Evolutionary conservation across 2,888 invertebrate genomes (phyloP), one percentile per base, ranked within the genome.

Genomic region (Tetranychus truncatus): DNA sequence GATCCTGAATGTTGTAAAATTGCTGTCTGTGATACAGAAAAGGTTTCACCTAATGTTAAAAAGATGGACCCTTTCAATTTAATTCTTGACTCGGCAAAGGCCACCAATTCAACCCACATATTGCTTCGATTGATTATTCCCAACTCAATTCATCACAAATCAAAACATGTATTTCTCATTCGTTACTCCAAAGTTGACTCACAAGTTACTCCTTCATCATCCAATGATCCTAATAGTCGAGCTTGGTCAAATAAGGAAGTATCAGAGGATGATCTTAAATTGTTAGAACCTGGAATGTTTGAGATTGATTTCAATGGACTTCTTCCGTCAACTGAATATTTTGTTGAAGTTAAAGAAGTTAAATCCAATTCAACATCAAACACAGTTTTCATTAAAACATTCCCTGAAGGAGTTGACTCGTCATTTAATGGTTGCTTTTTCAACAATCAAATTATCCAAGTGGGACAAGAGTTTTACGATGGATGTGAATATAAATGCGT

Each of bases 401-500:
- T 78, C n/a, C 77, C 78, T 20, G 34, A 65, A 65, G 66, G 66
- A 65, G n/a, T 66, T 44, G 73, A 73, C n/a, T 66, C 18, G 45
- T 75, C 78, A n/a, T 78, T 78, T 66, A 77, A 78, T 44, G 79
- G 79, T 1, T 79, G 79, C 74, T 77, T 79, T 72, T 77, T 79
- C 71, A 77, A 77, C 21, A 79, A 78, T 46, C 87, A 87, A 77
- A 88, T 89, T 0, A 88, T 91, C 79, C 84, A 87, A 73, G 85
- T 88, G 72, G 90, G 91, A 6, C 87, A 89, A 78, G 87, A 86
- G 21, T 88, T 91, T 83, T 87, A 89, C 81, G 88, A 91, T 77
- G 91, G 88, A n/a, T 94, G 93, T 80, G 87, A 88, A 74, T 87
- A 88, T 80, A 86, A 88, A 66, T 94, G 93, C 81, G 84, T 86